Base-by-base conservation (phyloP, 2,113 vertebrate species). In the Verasper variegatus region DNA sequence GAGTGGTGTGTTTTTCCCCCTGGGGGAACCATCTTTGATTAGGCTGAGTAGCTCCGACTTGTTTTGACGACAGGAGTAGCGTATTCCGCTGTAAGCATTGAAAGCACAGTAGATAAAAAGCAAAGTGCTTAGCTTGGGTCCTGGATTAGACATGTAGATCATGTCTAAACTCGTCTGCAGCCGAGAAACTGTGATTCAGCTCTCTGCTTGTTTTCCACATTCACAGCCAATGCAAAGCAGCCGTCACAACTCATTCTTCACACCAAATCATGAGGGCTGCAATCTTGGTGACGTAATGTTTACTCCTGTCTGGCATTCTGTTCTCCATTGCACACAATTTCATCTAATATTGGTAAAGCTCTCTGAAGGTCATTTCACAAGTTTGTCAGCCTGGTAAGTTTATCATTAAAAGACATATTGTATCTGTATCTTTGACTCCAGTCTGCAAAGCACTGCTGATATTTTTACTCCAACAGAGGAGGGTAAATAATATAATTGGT, bases 21-120 rank as follows among this genome's bases (percentile, higher is more conserved):
- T 23, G 0, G 3, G 24, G 61, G 55, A 66, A 9, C 67, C 27
- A 35, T 74, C 45, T 68, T 81, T 40, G 58, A 26, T 70, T 66
- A 17, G 56, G 3, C 49, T 66, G 42, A 69, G 69, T 69, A 27
- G 21, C 49, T 63, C 49, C 71, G 63, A 51, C 65, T 62, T 2
- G 8, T 69, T 58, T 78, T 76, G 49, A 60, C 8, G 14, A 26
- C 27, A 45, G 40, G 35, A 74, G 51, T 18, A 21, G 13, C 26
- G 4, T 35, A 67, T 75, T 71, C 37, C 70, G 80, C 49, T 79
- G 10, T 64, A 81, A 74, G 57, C 65, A 27, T 61, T 79, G 47
- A 56, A 74, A 74, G 74, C 35, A 49, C 57, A 51, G 35, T 51
- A 13, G 17, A 31, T 31, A 31, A 1, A 31, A 31, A 31, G 31